phyloP scores from a whole-genome alignment of 2,888 invertebrate genomes.

The Amblyjoppa fuscipennis region DNA sequence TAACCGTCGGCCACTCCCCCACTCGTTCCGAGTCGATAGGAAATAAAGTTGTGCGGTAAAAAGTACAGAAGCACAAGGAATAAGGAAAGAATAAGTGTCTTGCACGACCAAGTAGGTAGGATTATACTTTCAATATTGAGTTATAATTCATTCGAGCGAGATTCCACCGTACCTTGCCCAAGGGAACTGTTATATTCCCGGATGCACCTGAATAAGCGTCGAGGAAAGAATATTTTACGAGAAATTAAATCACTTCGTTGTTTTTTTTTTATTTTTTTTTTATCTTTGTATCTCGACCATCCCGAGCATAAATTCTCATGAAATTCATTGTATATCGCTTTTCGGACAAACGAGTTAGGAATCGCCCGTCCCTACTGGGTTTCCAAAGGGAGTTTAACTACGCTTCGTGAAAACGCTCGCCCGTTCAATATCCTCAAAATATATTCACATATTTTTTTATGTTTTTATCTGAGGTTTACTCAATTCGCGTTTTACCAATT shows the following conservation, averaged over 20 bases:
- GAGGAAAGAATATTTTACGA: conserved; percentile 14
- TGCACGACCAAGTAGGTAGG: conserved; percentile 11
- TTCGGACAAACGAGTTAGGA: conserved; percentile 28
- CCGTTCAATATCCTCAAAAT: conserved; percentile 2
- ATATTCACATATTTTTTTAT: background rate
- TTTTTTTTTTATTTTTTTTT: conserved; percentile 18
- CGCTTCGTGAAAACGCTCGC: too few species aligned
- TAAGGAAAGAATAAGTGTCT: conserved; percentile 22
- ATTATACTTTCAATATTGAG: conserved; percentile 57
- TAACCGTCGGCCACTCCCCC: background rate
- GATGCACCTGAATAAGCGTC: conserved; percentile 35
- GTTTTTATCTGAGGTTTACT: too few species aligned
- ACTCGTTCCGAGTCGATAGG: conserved; percentile 6
- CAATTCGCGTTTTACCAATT: background rate
- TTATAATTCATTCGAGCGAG: conserved; percentile 53
- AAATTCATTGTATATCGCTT: conserved; percentile 23
- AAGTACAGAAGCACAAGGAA: background rate
- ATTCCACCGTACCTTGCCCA: background rate
- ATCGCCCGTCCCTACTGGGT: background rate
- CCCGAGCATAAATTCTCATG: conserved; percentile 24
- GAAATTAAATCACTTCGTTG: conserved; percentile 14
- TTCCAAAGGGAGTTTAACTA: conserved; percentile 11
- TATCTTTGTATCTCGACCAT: background rate
- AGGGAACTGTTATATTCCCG: conserved; percentile 5
- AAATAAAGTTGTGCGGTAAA: conserved; percentile 39